These are phyloP conservation scores for Pseudomyrmex sp. DNA, from an alignment of 1,140 invertebrate genomes.

Conservation along the genomic window DNA sequence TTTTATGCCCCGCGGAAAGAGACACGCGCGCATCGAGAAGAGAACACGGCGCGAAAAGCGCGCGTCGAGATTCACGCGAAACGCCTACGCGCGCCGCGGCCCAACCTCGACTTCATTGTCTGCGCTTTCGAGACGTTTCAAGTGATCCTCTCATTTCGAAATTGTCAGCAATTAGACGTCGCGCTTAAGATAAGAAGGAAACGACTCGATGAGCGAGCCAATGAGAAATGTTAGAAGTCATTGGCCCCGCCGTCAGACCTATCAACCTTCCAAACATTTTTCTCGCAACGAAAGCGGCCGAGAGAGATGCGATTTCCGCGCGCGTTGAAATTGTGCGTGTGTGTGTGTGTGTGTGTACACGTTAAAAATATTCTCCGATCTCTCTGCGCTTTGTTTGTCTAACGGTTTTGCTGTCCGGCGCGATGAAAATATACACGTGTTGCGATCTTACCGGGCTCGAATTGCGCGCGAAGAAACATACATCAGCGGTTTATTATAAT, in stretches of 20 bases:
- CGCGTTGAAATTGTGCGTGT: background rate
- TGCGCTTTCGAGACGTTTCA: constrained; percentile 29
- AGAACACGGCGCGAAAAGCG: too few relatives aligned
- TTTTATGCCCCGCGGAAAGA: too few relatives aligned
- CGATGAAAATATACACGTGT: background rate
- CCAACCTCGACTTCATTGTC: constrained; percentile 56
- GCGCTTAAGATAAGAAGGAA: background rate
- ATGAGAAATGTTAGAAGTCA: constrained; percentile 15
- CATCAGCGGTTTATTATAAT: too few relatives aligned
- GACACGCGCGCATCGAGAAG: too few relatives aligned
- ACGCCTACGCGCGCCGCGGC: constrained; percentile 53
- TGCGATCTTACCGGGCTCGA: background rate
- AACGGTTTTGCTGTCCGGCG: background rate
- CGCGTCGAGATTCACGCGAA: constrained; percentile 45
- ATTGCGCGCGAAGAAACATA: background rate
- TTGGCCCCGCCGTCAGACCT: constrained; percentile 20
- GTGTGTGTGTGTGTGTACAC: too few relatives aligned
- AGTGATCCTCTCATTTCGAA: constrained; percentile 52
- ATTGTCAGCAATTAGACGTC: constrained; percentile 64
- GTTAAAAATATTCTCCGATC: too few relatives aligned
- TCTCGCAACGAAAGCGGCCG: background rate
- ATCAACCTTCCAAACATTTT: background rate
- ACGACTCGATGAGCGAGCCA: constrained; percentile 12
- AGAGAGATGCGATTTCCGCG: background rate
- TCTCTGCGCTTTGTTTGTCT: background rate